Base-by-base conservation (phyloP, 2,113 vertebrate species). In the Mastomys coucha region DNA sequence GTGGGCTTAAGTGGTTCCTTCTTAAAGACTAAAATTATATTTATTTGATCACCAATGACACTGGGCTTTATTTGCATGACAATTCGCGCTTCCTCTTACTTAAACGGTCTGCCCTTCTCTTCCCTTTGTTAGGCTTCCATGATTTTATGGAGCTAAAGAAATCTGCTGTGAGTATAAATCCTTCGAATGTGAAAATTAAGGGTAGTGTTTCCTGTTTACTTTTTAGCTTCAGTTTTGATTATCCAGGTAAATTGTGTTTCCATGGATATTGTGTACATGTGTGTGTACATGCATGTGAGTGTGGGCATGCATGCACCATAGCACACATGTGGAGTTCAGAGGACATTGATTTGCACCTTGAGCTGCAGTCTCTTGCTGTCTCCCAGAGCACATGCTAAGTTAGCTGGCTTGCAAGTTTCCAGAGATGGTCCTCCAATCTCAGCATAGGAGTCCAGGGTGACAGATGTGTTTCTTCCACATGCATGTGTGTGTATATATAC, bases 11-110 rank as follows among this genome's bases (percentile, higher is more conserved):
- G 22, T 90, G 65, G 60, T 67, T 72, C 28, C 9, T 93, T 53
- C 72, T 84, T 88, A 92, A 96, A 63, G 36, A 88, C 81, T 86
- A 94, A 92, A 86, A 72, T 90, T 88, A 42, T 78, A 80, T 93
- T 93, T 91, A 82, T 85, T 93, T 93, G 77, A 69, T 85, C 58
- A 92, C 60, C 45, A 92, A 63, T 92, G 73, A 88, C 3, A 10
- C 6, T 96, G 88, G 45, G 60, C 65, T 70, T 70, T 88, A 73
- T 92, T 94, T 73, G 11, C 39, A 45, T 81, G 93, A 73, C 45
- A 67, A 60, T 56, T 70, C 70, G 73, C 60, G 51, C 88, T 82
- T 89, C 82, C 77, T 96, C 42, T 88, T 88, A 84, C 51, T 88
- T 87, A 39, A 87, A 60, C 63, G 26, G 53, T 72, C 22, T 80